phyloP scores from a whole-genome alignment of 2,797 vertebrate species.

The Syngnathus rostellatus region DNA sequence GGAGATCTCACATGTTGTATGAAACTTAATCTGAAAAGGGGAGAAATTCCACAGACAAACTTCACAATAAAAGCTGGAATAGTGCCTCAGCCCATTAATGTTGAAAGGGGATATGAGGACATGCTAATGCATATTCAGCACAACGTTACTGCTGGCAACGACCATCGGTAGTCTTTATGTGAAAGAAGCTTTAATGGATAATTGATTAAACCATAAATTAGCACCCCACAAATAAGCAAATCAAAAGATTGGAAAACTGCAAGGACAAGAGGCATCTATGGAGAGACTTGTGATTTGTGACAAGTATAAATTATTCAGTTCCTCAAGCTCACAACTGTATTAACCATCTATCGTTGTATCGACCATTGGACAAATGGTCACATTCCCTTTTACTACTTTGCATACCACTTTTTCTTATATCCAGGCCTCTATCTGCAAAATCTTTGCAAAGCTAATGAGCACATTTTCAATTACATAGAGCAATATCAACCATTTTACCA shows the following conservation, averaged over 20 bases:
- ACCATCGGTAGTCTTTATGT: conserved; percentile 46
- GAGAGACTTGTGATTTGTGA: conserved; percentile 32
- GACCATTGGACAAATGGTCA: background rate
- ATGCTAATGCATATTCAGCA: conserved; percentile 58
- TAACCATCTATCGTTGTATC: conserved; percentile 13
- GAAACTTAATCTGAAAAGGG: conserved; percentile 25
- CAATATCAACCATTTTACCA: background rate
- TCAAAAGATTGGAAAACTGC: conserved; percentile 45
- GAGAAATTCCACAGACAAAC: conserved; percentile 42
- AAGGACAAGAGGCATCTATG: conserved; percentile 13
- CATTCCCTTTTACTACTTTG: conserved; percentile 3
- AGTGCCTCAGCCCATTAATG: conserved; percentile 47
- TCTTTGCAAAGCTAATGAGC: background rate
- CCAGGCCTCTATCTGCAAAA: background rate
- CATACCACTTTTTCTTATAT: background rate
- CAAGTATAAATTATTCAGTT: conserved; percentile 9
- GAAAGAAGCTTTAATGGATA: conserved; percentile 63
- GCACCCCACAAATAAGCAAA: conserved; percentile 61
- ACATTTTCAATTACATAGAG: background rate
- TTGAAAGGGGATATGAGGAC: conserved; percentile 43
- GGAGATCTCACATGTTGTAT: conserved; percentile 17
- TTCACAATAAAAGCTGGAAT: conserved; percentile 52
- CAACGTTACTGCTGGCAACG: conserved; percentile 49
- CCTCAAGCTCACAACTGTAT: conserved; percentile 11
- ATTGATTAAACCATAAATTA: conserved; percentile 68